These are phyloP conservation scores for Allygus modestus DNA, from an alignment of 2,888 invertebrate species.

Conservation along the genomic window DNA sequence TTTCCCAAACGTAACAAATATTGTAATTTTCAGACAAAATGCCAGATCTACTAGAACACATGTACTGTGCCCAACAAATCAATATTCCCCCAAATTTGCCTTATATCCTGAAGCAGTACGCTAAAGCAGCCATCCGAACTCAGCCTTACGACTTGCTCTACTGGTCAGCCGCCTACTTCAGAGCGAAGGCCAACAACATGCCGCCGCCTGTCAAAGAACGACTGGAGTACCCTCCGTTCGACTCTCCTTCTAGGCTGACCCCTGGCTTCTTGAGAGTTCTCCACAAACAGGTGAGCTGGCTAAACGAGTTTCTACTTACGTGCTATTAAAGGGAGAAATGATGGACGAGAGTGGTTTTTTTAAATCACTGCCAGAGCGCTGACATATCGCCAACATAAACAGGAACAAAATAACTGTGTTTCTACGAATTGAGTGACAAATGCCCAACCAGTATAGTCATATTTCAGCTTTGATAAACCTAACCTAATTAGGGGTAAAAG, in stretches of 20 bases:
- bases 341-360: no score
- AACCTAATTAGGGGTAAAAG: no score
- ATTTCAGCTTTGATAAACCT: no score
- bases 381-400: no score
- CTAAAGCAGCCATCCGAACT: constrained; percentile 94
- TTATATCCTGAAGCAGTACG: constrained; percentile 89
- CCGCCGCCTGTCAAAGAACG: constrained; percentile 89
- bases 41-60: constrained; percentile 82
- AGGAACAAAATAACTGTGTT: no score
- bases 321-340: no score
- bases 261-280: constrained; percentile 88
- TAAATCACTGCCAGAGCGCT: no score
- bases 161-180: constrained; percentile 92
- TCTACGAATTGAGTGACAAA: no score
- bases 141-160: constrained; percentile 90
- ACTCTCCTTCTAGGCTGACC: constrained; percentile 85
- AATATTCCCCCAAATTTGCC: constrained; percentile 90
- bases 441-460: no score
- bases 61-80: constrained; percentile 90
- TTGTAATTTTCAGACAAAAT: constrained; percentile 73
- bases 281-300: constrained; percentile 81
- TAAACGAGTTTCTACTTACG: no score
- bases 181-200: constrained; percentile 86
- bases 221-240: constrained; percentile 84
- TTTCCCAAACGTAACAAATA: no score